These are phyloP conservation scores for Zeus faber DNA, from an alignment of 2,113 vertebrate species.

Conservation along the genomic window DNA sequence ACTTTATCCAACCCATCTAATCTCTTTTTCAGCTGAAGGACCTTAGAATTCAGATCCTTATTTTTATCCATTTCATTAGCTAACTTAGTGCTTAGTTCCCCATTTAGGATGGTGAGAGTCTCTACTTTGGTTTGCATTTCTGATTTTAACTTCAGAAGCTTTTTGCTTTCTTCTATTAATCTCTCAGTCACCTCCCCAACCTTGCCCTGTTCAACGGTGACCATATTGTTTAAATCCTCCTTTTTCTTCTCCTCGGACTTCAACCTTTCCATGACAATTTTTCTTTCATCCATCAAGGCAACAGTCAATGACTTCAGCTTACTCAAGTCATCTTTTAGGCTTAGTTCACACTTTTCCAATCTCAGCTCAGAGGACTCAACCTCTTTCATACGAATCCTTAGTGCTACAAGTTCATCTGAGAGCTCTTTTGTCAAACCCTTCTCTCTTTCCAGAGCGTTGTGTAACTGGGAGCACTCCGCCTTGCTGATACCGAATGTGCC, in stretches of 20 bases:
- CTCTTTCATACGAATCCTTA: conserved; percentile 91
- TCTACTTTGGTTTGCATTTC: conserved; percentile 94
- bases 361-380: conserved; percentile 89
- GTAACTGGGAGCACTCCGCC: conserved; percentile 84
- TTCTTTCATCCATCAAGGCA: conserved; percentile 92
- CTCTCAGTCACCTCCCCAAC: conserved; percentile 97
- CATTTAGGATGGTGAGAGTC: conserved; percentile 82
- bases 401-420: conserved; percentile 84
- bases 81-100: conserved; percentile 81
- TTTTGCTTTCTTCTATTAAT: conserved; percentile 97
- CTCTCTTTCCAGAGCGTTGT: conserved; percentile 85
- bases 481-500: conserved; percentile 85
- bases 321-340: conserved; percentile 89
- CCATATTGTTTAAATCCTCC: conserved; percentile 83
- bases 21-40: conserved; percentile 84
- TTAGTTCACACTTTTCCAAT: conserved; percentile 90
- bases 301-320: conserved; percentile 95
- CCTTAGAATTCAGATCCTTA: conserved; percentile 80
- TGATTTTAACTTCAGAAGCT: conserved; percentile 90
- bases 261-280: conserved; percentile 88
- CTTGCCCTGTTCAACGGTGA: conserved; percentile 89
- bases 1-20: conserved; percentile 85
- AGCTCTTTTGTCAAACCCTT: conserved; percentile 87
- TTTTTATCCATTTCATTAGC: conserved; percentile 84
- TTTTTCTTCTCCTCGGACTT: conserved; percentile 90